These are phyloP conservation scores for Lucilia sericata DNA, from an alignment of 1,140 invertebrate species.

Conservation along the genomic window DNA sequence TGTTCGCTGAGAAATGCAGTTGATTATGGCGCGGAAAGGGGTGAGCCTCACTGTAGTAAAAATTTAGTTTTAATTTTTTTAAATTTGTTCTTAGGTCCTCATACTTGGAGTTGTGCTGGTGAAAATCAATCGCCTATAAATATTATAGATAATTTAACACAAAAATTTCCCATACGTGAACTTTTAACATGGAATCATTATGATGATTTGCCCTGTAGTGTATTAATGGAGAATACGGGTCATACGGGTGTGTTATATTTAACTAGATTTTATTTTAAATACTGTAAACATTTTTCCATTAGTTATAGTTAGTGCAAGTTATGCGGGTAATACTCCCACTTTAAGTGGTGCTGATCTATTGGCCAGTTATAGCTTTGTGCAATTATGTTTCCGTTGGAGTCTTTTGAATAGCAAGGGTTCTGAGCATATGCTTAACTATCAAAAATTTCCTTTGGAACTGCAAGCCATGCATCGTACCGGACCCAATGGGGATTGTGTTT, in stretches of 20 bases:
- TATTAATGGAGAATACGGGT: constrained; percentile 61
- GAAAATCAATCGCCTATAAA: constrained; percentile 67
- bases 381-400: constrained; percentile 72
- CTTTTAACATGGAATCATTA: constrained; percentile 64
- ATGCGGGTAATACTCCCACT: constrained; percentile 62
- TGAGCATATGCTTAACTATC: constrained; percentile 71
- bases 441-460: constrained; percentile 71
- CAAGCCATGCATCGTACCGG: constrained; percentile 58
- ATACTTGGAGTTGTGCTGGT: constrained; percentile 62
- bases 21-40: constrained; percentile 44
- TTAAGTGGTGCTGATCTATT: constrained; percentile 69
- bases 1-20: constrained; percentile 5
- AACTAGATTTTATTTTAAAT: not conserved
- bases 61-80: constrained; percentile 28
- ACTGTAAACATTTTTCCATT: constrained; percentile 29
- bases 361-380: constrained; percentile 69
- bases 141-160: constrained; percentile 60
- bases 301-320: constrained; percentile 65
- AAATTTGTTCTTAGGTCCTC: constrained; percentile 60
- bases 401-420: constrained; percentile 71
- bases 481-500: constrained; percentile 50
- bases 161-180: constrained; percentile 58
- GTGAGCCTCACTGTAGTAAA: constrained; percentile 8
- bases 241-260: constrained; percentile 50
- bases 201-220: constrained; percentile 59